A percentile compares a stretch with the other conserved stretches of the same genome.
These are phyloP conservation scores for Gila orcuttii DNA, from an alignment of 2,113 vertebrate genomes.

Conservation along the genomic window DNA sequence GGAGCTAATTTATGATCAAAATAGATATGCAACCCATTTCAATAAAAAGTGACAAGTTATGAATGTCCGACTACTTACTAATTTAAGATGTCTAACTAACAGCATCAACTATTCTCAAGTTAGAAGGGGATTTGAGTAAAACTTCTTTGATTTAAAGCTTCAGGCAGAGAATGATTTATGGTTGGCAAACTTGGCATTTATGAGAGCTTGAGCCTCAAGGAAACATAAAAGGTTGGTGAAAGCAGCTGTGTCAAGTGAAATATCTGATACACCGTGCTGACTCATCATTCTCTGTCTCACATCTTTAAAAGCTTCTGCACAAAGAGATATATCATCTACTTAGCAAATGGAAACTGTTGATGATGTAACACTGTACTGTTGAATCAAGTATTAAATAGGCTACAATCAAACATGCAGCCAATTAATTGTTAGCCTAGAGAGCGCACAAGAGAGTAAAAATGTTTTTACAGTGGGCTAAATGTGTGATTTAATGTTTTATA, in stretches of 20 bases:
- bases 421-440: neutral
- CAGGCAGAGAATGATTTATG: neutral
- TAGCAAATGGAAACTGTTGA: neutral
- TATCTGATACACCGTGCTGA: neutral
- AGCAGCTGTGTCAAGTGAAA: neutral
- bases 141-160: neutral
- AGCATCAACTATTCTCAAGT: neutral
- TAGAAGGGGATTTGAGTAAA: neutral
- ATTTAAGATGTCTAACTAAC: neutral
- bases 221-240: neutral
- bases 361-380: neutral
- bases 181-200: neutral
- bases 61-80: neutral
- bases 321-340: neutral
- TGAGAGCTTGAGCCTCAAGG: neutral
- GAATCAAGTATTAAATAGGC: neutral
- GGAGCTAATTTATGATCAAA: neutral
- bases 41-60: too few species aligned
- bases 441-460: neutral
- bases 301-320: neutral
- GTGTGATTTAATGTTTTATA: neutral
- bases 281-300: neutral
- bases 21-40: neutral
- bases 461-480: neutral
- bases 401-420: neutral